phyloP scores from a whole-genome alignment of 2,888 invertebrate genomes.

The Amitus sp. region DNA sequence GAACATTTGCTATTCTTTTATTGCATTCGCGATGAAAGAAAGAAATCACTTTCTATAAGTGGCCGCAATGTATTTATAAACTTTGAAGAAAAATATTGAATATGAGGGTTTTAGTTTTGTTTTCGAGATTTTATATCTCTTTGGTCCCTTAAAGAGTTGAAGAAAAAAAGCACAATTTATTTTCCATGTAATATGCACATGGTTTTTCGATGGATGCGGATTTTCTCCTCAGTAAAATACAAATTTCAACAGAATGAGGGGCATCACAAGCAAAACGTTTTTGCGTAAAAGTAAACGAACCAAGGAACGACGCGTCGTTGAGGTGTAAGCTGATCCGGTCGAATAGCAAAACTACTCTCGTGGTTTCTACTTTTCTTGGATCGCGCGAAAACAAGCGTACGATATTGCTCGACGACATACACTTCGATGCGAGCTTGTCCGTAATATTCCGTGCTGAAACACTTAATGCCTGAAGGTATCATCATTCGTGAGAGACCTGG shows the following conservation, averaged over 20 bases:
- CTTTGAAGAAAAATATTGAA: too few species aligned
- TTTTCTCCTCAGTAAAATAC: constrained; percentile 15
- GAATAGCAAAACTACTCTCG: constrained; percentile 16
- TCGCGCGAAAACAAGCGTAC: constrained; percentile 11
- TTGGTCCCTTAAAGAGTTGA: too few species aligned
- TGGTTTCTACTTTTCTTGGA: constrained; percentile 20
- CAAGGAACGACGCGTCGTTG: constrained; percentile 29
- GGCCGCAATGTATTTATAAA: too few species aligned
- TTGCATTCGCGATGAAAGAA: too few species aligned
- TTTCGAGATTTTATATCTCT: too few species aligned
- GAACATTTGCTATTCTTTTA: too few species aligned
- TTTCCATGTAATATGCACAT: too few species aligned
- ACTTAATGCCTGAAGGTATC: constrained; percentile 14
- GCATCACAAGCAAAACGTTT: constrained; percentile 7
- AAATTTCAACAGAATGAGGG: constrained; percentile 17
- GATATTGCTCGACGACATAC: constrained; percentile 17
- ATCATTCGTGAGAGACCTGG: constrained; percentile 7
- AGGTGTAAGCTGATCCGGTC: constrained; percentile 3
- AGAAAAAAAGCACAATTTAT: too few species aligned
- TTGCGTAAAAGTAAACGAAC: constrained; percentile 34
- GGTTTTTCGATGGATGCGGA: too few species aligned
- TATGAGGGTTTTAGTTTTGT: too few species aligned
- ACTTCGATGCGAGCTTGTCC: constrained; percentile 5
- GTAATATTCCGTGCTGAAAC: constrained; percentile 11
- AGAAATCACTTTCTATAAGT: too few species aligned